Evolutionary conservation across 1,140 invertebrate genomes (phyloP).

Genomic region (Babylonia areolata): DNA sequence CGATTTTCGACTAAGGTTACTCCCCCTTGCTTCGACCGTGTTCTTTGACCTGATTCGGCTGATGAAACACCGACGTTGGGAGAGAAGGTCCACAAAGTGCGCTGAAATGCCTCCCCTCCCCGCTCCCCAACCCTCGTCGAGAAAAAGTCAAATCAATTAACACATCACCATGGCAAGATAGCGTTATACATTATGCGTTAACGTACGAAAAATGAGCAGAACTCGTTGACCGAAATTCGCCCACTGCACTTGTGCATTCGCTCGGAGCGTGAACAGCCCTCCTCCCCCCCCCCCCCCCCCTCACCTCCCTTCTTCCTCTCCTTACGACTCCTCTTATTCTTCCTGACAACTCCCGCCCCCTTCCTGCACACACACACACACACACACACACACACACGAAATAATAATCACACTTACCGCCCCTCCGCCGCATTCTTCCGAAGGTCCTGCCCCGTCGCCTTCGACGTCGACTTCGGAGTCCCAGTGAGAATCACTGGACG

Average conservation of each 20-base stretch:
- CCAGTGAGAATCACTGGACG: conserved; percentile 52
- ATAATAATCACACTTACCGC: conserved; percentile 39
- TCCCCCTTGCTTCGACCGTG: conserved; percentile 32
- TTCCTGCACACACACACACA: too few relatives aligned
- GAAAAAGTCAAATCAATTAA: not conserved
- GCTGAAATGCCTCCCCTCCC: not conserved
- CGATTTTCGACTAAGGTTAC: conserved; percentile 16
- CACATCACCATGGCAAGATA: not conserved
- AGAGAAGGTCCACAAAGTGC: not conserved
- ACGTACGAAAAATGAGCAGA: not conserved
- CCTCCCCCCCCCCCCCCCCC: too few relatives aligned
- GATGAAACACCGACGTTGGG: not conserved
- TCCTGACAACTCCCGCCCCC: too few relatives aligned
- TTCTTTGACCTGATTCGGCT: not conserved
- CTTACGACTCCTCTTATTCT: too few relatives aligned
- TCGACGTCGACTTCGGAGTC: conserved; percentile 51
- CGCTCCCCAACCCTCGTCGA: not conserved
- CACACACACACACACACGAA: conserved; percentile 40
- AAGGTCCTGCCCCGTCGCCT: not conserved
- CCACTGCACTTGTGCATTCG: too few relatives aligned
- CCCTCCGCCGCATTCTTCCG: conserved; percentile 33
- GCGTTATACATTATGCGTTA: not conserved
- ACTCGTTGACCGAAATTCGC: not conserved
- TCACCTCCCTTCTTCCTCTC: too few relatives aligned
- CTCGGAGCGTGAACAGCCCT: too few relatives aligned